Evolutionary conservation across 1,140 invertebrate genomes (phyloP).

Genomic region (Rhopalosiphum maidis): DNA sequence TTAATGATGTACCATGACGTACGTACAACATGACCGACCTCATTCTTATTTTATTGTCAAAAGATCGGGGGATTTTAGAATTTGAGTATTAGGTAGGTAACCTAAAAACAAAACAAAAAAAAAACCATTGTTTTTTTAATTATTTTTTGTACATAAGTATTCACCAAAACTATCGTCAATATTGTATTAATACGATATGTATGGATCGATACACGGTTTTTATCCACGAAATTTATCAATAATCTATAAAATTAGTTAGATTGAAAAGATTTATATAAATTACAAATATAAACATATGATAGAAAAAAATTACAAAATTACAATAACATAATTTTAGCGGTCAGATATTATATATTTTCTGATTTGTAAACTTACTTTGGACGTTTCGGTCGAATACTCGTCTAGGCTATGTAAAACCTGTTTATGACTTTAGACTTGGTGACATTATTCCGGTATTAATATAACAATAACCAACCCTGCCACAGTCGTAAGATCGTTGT

Average conservation of each 20-base stretch:
- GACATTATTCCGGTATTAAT: conserved; percentile 18
- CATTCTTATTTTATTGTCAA: not conserved
- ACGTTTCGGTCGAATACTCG: not conserved
- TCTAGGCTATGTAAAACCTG: conserved; percentile 7
- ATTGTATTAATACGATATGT: not conserved
- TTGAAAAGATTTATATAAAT: not conserved
- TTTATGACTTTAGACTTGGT: not conserved
- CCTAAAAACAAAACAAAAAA: too few species aligned
- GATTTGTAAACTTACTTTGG: not conserved
- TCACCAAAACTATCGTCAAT: not conserved
- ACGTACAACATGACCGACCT: not conserved
- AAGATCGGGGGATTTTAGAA: not conserved
- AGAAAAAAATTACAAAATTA: not conserved
- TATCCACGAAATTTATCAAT: not conserved
- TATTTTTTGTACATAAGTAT: not conserved
- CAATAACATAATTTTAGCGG: not conserved
- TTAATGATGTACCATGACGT: not conserved
- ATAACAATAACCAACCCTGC: not conserved
- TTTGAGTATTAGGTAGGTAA: not conserved
- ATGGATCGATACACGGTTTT: not conserved
- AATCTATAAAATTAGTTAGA: not conserved
- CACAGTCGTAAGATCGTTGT: not conserved
- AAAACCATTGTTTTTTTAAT: not conserved
- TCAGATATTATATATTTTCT: not conserved
- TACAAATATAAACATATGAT: not conserved